Evolutionary conservation across 2,888 invertebrate species (phyloP), one percentile per base, ranked within the genome.

Genomic region (Microctonus brassicae): DNA sequence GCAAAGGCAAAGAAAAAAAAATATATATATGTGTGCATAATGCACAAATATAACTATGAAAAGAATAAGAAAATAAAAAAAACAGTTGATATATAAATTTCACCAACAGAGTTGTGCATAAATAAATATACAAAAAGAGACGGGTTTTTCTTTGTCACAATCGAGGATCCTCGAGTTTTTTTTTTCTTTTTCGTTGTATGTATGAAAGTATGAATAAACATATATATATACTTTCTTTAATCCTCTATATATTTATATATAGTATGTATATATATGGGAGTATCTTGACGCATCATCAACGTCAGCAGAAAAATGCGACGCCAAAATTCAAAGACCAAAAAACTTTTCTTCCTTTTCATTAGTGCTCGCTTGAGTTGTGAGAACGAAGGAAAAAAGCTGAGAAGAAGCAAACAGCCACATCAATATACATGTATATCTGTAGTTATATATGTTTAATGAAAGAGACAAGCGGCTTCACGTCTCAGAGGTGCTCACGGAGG

Each of bases 331-430:
- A 76, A 76, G 73, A 73, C 58, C 33, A 68, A 61, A 69, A 75
- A 73, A 73, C 72, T 75, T 73, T n/a, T 70, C 66, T 71, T 71
- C 70, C 77, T 72, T 72, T 72, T 77, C 77, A 76, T 77, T 74
- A 76, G 63, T 60, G 68, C 73, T 34, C 62, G 63, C 62, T 57
- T 64, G 63, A 64, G 70, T 52, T 68, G 58, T 20, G 36, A 58
- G 53, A 70, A 52, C 60, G 47, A 42, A 26, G 39, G 68, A 55
- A n/a, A 60, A 67, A 57, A 73, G 68, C 68, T 47, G 73, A 36
- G 69, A 60, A 61, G 58, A 39, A 68, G 70, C 80, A 78, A 77
- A 79, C 80, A 80, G 79, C 79, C 80, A 80, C 76, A 81, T 78
- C 10, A 26, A 29, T 13, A 24, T 62, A 39, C 42, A n/a, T 42